Evolutionary conservation across 2,797 vertebrate genomes (phyloP).

Genomic region (Poliocrania exsul): DNA sequence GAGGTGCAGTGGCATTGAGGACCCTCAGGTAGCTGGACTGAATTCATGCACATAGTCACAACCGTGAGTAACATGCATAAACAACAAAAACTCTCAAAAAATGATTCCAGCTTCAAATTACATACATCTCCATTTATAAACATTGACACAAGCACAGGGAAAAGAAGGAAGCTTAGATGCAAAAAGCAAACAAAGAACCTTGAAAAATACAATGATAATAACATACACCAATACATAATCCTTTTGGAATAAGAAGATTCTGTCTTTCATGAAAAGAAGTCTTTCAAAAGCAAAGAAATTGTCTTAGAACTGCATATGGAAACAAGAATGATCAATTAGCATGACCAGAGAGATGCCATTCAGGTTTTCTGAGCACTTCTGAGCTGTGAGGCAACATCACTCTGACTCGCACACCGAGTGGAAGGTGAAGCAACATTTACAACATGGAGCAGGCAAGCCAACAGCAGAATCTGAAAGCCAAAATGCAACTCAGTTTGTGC

Average conservation of each 20-base stretch:
- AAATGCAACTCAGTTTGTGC: not conserved
- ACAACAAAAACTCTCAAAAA: not conserved
- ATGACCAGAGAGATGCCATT: not conserved
- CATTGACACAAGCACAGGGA: not conserved
- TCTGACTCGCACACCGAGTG: fast-evolving
- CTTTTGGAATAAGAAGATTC: not conserved
- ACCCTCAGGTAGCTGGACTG: not conserved
- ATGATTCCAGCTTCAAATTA: not conserved
- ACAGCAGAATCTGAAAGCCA: not conserved
- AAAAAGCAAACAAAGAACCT: not conserved
- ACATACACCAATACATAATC: not conserved
- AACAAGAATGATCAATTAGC: not conserved
- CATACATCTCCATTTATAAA: not conserved
- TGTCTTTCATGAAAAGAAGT: not conserved
- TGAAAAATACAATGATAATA: not conserved
- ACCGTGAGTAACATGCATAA: not conserved
- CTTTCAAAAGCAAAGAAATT: not conserved
- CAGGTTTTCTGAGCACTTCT: not conserved
- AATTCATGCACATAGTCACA: not conserved
- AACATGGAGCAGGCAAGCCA: not conserved
- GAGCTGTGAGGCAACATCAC: not conserved
- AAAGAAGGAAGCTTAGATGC: not conserved
- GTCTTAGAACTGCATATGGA: not conserved
- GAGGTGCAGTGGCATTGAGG: not conserved
- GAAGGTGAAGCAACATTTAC: not conserved